Evolutionary conservation across 2,797 vertebrate species (phyloP), one percentile per base, ranked within the genome.

Genomic region (Simalia tracyae): DNA sequence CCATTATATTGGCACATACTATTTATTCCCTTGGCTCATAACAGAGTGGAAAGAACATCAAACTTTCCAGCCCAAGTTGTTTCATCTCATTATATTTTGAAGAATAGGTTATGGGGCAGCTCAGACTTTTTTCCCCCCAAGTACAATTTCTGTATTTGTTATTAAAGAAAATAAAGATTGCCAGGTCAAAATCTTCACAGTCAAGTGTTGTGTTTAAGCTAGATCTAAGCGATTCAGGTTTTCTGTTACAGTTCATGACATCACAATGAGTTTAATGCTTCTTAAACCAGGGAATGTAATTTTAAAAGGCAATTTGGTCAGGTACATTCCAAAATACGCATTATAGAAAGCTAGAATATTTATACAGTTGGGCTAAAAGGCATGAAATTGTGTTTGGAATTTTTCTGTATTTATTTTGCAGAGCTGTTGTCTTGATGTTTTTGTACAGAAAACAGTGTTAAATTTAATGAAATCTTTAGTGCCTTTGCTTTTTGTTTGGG

Each of bases 61-160:
- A 85, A 84, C 84, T 90, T 92, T 90, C 89, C 89, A 90, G 46
- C 85, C 63, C 84, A 87, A n/a, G 15, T 90, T 81, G 84, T 87
- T 92, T 90, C 85, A 89, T 81, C 68, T 81, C 57, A 81, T 7
- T 22, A 12, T 81, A 63, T 81, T 92, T 76, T 90, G 91, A 86
- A 89, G 92, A 90, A 92, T 90, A 87, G 85, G 24, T 64, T 92
- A 92, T 0, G 0, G 28, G 26, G 89, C n/a, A 94, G 2, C 7
- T 93, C 90, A 85, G 22, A 60, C 59, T 0, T 12, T 81, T 9
- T 91, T 61, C 31, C 31, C 31, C 12, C 66, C 66, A 57, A 84
- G 68, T 93, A n/a, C 31, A 90, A 85, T 10, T 61, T 93, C 90
- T 84, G 24, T 91, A 81, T 90, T 87, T 84, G 61, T 92, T 90